Conservation (phyloP, 2,113 vertebrate species). For the Zosterops lateralis region DNA sequence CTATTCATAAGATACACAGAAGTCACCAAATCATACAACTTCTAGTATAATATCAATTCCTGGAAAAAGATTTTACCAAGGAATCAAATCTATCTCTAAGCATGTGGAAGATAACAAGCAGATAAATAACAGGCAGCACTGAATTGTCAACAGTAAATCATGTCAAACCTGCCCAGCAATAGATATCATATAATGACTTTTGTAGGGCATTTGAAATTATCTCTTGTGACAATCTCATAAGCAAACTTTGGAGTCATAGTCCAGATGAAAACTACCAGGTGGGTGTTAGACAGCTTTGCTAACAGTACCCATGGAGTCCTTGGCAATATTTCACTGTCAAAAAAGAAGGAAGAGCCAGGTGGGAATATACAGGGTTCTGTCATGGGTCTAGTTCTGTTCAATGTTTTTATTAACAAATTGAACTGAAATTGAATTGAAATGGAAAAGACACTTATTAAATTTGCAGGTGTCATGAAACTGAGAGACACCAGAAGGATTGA, state of each 20-base stretch:
- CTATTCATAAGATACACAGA: neutral
- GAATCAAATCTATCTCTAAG: neutral
- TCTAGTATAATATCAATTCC: neutral
- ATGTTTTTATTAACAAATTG: constrained; percentile 56
- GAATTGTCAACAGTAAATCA: neutral
- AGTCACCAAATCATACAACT: neutral
- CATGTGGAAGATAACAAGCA: neutral
- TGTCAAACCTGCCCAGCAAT: neutral
- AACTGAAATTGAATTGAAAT: constrained; percentile 40
- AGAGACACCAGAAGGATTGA: constrained; percentile 1
- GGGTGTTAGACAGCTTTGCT: constrained; percentile 27
- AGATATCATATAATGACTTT: neutral
- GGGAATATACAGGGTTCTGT: neutral
- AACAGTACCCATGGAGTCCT: neutral
- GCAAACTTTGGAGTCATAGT: neutral
- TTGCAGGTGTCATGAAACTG: constrained; percentile 5
- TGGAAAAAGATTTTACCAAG: neutral
- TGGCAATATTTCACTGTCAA: constrained; percentile 10
- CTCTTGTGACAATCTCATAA: neutral
- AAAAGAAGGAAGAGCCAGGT: neutral
- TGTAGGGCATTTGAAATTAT: neutral
- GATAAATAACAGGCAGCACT: neutral
- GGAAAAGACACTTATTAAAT: constrained; percentile 26
- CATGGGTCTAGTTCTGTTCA: constrained; percentile 4
- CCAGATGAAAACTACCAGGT: constrained; percentile 1